Evolutionary conservation across 2,888 invertebrate species (phyloP), one percentile per base, ranked within the genome.

Genomic region (Arenicola marina): DNA sequence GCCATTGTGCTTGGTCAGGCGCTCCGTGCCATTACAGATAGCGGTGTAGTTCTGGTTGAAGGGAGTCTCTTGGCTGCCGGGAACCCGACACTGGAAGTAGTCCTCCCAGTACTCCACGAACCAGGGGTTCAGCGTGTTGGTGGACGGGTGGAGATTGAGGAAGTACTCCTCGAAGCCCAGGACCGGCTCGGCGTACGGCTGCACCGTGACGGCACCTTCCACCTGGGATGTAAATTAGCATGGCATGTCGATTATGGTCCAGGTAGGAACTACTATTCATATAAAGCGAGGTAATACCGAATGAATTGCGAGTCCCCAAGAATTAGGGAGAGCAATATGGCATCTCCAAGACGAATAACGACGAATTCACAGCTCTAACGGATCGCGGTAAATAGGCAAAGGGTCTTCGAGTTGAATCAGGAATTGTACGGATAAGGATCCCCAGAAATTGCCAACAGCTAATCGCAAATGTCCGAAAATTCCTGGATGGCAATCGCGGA

Each of bases 151-250:
- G n/a, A 81, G 68, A 15, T 68, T 65, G 24, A 78, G 67, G 65
- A 82, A 83, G 58, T 82, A 82, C 4, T 80, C 75, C 55, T 76
- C 75, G 61, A 83, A 82, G 1, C 79, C 81, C 24, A 85, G 85
- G 11, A 97, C 94, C 2, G 91, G 91, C 80, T 93, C 92, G 0
- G 96, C 95, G 78, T 92, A 91, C 0, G 96, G 96, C 78, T 96
- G 95, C 0, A 96, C 93, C 11, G 95, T 94, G 68, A 96, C 87
- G 0, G 96, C 95, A n/a, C 96, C 93, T 81, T 92, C 92, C 43
- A 93, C 92, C 84, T 94, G 57, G 2, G 56, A n/a, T n/a, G n/a
- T n/a, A n/a, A n/a, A n/a, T n/a, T n/a, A n/a, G n/a, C n/a, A n/a
- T n/a, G n/a, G n/a, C n/a, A n/a, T n/a, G n/a, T n/a, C n/a, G n/a